These are phyloP conservation scores for Babyrousa celebensis DNA, from an alignment of 2,797 vertebrate species.

Conservation along the genomic window DNA sequence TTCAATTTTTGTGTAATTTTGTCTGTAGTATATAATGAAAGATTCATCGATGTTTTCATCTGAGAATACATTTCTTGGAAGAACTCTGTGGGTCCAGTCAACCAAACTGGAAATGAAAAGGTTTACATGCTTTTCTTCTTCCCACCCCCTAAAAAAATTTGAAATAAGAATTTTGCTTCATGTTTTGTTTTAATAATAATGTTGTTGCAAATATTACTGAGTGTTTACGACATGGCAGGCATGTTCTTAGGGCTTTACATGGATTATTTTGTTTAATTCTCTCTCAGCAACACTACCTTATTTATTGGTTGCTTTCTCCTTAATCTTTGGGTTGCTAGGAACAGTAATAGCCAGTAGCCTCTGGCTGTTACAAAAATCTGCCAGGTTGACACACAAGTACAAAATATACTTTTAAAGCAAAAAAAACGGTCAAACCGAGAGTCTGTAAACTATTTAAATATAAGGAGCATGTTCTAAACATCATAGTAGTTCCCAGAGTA, in stretches of 20 bases:
- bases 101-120: slow-evolving; percentile 11
- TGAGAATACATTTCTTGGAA: neutral
- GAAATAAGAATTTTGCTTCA: neutral
- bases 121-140: neutral
- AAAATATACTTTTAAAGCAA: neutral
- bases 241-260: neutral
- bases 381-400: neutral
- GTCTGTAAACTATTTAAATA: neutral
- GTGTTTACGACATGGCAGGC: neutral
- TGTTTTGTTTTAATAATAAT: slow-evolving; percentile 17
- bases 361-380: neutral
- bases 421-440: neutral
- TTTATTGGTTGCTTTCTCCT: neutral
- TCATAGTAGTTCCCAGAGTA: neutral
- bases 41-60: neutral
- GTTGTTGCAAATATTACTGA: neutral
- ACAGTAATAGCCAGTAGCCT: neutral
- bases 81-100: neutral
- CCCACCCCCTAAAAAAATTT: neutral
- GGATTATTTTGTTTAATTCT: neutral
- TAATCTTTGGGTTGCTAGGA: neutral
- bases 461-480: neutral
- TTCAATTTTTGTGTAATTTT: neutral
- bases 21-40: neutral
- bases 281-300: neutral